A percentile compares a stretch with the other conserved stretches of the same genome.
Conservation (phyloP, 2,797 vertebrate species). For the Ctenochaetus hawaiiensis region DNA sequence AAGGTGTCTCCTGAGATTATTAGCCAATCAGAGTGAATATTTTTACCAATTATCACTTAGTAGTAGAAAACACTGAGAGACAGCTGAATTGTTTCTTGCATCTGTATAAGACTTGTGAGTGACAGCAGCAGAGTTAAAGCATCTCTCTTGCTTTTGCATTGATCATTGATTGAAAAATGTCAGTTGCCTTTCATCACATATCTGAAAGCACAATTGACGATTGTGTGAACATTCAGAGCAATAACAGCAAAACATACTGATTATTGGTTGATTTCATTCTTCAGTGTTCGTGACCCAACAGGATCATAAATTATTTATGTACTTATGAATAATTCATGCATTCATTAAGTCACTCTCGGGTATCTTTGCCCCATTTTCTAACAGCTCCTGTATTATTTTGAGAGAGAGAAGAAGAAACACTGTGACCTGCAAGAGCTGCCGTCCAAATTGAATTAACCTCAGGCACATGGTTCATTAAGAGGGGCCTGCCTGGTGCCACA, state of each 20-base stretch:
- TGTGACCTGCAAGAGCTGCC: constrained; percentile 19
- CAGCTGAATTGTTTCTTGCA: not conserved
- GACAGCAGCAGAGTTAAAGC: not conserved
- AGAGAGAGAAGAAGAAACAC: not conserved
- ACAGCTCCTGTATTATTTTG: not conserved
- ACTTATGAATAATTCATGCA: constrained; percentile 37
- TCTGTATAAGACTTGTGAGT: not conserved
- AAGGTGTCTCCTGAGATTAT: not conserved
- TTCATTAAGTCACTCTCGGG: constrained; percentile 27
- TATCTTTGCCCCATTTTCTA: constrained; percentile 14
- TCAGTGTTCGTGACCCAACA: not conserved
- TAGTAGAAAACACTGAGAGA: not conserved
- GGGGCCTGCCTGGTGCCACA: constrained; percentile 47
- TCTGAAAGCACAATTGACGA: not conserved
- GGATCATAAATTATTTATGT: constrained; percentile 28
- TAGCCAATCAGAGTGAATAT: not conserved
- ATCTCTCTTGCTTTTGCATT: not conserved
- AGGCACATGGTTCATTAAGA: constrained; percentile 61
- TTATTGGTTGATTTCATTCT: not conserved
- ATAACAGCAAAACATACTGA: constrained; percentile 1
- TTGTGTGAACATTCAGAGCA: not conserved
- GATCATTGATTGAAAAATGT: not conserved
- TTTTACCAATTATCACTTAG: not conserved
- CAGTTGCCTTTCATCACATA: not conserved
- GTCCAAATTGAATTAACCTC: constrained; percentile 58